These are phyloP conservation scores for Alosa alosa DNA, from an alignment of 2,113 vertebrate species.

Conservation along the genomic window DNA sequence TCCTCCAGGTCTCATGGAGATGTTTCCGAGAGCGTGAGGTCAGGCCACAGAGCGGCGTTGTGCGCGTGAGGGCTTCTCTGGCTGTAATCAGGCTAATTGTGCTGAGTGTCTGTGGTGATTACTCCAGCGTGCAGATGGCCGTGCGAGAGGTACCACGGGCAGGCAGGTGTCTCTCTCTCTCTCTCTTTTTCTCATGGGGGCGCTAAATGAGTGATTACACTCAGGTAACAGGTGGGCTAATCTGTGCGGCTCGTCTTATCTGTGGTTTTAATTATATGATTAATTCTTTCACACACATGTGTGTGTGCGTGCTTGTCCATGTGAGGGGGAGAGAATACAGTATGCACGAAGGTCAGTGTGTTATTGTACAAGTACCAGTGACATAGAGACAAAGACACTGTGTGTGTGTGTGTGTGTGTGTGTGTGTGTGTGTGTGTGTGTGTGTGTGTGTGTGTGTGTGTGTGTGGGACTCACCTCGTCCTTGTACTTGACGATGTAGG, in stretches of 20 bases:
- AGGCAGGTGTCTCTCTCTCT: not conserved
- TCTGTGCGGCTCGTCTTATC: not conserved
- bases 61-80: not conserved
- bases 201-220: not conserved
- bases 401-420: not conserved
- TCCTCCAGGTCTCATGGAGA: not conserved
- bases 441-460: not conserved
- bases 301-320: not conserved
- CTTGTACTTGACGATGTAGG: conserved; percentile 98
- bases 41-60: not conserved
- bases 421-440: not conserved
- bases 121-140: not conserved
- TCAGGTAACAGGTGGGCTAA: not conserved
- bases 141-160: not conserved
- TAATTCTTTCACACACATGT: not conserved
- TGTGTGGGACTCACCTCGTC: conserved; percentile 84
- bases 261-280: not conserved
- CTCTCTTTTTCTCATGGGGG: not conserved
- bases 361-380: not conserved
- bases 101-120: not conserved
- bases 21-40: not conserved
- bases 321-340: not conserved
- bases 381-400: not conserved
- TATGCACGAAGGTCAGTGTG: not conserved
- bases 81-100: conserved; percentile 1